Evolutionary conservation across 1,140 invertebrate species (phyloP), one percentile per base, ranked within the genome.

Genomic region (Tetramorium simillimum): DNA sequence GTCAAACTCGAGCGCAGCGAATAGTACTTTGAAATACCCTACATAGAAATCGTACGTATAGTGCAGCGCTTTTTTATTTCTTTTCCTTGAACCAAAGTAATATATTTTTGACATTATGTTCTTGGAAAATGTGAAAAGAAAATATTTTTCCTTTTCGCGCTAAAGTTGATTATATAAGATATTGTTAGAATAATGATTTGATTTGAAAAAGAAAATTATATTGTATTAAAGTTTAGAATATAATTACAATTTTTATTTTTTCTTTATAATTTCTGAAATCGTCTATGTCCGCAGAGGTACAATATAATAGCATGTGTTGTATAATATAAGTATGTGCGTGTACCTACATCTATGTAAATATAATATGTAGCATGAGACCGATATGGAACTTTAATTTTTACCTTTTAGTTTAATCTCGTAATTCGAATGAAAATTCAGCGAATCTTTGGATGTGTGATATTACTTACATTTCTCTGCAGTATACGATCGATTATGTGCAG

Each of bases 401-500:
- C 16, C 4, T 28, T 2, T 28, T 28, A 28, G 28, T 28, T 28
- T 28, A 28, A 33, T 33, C 33, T 33, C 4, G 33, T 4, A 33
- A 33, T 33, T 33, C 33, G 33, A 33, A 33, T 33, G 3, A 33
- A 33, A 33, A 33, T 33, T 33, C 3, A 46, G 58, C 49, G 85
- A 86, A 46, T 86, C 67, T 56, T 33, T 63, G 16, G n/a, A 14
- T 63, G n/a, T 60, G 73, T 76, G 40, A 18, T 24, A 43, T 43
- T 7, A 76, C 21, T 76, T 81, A 81, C 76, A 75, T 69, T 60
- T 86, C 56, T 67, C 56, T 67, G 84, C 63, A 72, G 88, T 72
- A 60, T 76, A 77, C 86, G 60, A 86, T 88, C 78, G 78, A 88
- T 89, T 88, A 78, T 86, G 73, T 86, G 28, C 72, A 63, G 67